These are phyloP conservation scores for Ciconia maguari DNA, from an alignment of 2,113 vertebrate species.

Conservation along the genomic window DNA sequence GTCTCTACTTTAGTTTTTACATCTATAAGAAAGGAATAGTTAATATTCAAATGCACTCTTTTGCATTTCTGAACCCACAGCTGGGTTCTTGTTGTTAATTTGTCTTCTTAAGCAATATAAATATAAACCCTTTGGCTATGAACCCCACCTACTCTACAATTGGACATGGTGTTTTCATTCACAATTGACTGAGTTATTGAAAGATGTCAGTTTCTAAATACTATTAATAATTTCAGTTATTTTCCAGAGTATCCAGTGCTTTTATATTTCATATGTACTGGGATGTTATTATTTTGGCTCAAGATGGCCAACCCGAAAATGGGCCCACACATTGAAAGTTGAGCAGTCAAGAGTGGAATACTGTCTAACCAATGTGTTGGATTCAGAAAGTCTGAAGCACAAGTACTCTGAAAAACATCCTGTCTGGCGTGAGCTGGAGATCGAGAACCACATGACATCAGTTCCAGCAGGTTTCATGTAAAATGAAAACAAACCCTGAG, in stretches of 20 bases:
- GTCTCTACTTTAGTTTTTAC: not conserved
- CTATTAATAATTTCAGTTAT: not conserved
- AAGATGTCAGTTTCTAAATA: not conserved
- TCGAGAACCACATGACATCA: not conserved
- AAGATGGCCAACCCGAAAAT: not conserved
- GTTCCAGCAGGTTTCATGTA: not conserved
- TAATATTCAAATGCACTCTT: not conserved
- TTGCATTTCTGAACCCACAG: not conserved
- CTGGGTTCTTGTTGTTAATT: not conserved
- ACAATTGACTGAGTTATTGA: not conserved
- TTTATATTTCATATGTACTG: not conserved
- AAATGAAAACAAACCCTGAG: not conserved
- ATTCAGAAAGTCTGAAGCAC: not conserved
- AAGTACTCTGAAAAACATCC: not conserved
- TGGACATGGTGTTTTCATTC: not conserved
- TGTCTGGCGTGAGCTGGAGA: not conserved
- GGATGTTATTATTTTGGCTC: not conserved
- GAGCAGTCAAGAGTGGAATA: not conserved
- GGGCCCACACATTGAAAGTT: not conserved
- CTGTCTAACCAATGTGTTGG: not conserved
- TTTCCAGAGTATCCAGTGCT: not conserved
- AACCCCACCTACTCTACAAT: not conserved
- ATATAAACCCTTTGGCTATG: not conserved
- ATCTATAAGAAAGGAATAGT: not conserved
- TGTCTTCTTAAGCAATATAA: not conserved